A percentile compares a stretch with the other conserved stretches of the same genome.
These are phyloP conservation scores for Opisthograptis luteolata DNA, from an alignment of 2,888 invertebrate species.

Conservation along the genomic window DNA sequence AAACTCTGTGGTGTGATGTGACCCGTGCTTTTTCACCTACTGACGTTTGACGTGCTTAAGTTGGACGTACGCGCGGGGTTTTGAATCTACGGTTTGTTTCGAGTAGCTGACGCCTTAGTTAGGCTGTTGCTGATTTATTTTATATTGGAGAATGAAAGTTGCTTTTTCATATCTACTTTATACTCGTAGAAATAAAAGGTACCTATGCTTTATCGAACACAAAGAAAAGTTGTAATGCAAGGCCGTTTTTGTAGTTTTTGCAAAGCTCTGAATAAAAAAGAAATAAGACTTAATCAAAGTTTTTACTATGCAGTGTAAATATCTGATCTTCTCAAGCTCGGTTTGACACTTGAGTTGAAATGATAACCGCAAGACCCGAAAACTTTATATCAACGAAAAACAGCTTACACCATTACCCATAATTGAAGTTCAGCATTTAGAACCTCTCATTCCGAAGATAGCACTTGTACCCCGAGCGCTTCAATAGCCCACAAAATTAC, in stretches of 20 bases:
- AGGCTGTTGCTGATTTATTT: not conserved
- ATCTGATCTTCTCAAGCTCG: not conserved
- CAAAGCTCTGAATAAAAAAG: no score
- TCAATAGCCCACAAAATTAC: conserved; percentile 53
- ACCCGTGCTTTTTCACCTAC: conserved; percentile 8
- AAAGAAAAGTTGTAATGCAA: no score
- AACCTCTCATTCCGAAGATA: conserved; percentile 45
- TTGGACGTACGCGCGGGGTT: conserved; percentile 7
- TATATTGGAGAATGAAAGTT: no score
- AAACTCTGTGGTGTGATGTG: conserved; percentile 11
- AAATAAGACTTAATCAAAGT: no score
- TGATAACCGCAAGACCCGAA: conserved; percentile 5
- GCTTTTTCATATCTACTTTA: no score
- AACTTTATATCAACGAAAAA: conserved; percentile 26
- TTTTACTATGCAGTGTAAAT: no score
- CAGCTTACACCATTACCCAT: conserved; percentile 31
- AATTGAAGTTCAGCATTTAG: conserved; percentile 40
- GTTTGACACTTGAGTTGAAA: conserved; percentile 7
- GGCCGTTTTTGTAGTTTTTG: no score
- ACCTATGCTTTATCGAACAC: no score
- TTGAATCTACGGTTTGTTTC: not conserved
- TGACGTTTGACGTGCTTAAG: conserved; percentile 23
- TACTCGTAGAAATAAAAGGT: no score
- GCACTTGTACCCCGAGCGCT: conserved; percentile 40
- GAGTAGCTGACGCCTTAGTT: not conserved